A percentile compares a stretch with the other conserved stretches of the same genome.
These are phyloP conservation scores for Pseudomyrmex gracilis DNA, from an alignment of 1,140 invertebrate species.

Conservation along the genomic window DNA sequence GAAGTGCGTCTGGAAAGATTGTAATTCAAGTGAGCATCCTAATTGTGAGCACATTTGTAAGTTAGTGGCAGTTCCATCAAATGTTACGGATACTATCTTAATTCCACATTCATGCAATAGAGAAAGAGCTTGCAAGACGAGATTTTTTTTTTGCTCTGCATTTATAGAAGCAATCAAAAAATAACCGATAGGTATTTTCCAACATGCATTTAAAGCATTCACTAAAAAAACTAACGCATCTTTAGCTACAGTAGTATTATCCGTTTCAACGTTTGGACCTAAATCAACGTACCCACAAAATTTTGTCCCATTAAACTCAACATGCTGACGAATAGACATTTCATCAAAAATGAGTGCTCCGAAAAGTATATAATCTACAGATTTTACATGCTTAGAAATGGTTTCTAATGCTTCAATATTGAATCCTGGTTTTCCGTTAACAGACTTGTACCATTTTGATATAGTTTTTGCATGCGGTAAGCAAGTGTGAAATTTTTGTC, in stretches of 20 bases:
- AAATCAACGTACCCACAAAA: neutral
- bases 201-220: neutral
- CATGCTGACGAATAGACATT: neutral
- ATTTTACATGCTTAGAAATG: neutral
- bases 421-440: neutral
- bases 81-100: neutral
- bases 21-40: neutral
- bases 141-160: neutral
- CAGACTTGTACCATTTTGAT: neutral
- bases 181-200: neutral
- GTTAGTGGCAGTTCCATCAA: neutral
- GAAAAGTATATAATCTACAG: neutral
- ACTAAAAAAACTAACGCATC: neutral
- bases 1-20: neutral
- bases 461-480: neutral
- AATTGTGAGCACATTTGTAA: neutral
- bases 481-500: neutral
- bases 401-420: neutral
- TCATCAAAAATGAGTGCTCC: neutral
- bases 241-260: neutral
- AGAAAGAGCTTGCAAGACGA: too few species aligned
- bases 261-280: neutral
- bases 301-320: neutral
- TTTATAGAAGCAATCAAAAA: neutral
- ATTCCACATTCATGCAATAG: neutral